Percentiles rank a stretch among this genome's conserved stretches.
phyloP scores from a whole-genome alignment of 2,113 vertebrate genomes.

The Ursus arctos region DNA sequence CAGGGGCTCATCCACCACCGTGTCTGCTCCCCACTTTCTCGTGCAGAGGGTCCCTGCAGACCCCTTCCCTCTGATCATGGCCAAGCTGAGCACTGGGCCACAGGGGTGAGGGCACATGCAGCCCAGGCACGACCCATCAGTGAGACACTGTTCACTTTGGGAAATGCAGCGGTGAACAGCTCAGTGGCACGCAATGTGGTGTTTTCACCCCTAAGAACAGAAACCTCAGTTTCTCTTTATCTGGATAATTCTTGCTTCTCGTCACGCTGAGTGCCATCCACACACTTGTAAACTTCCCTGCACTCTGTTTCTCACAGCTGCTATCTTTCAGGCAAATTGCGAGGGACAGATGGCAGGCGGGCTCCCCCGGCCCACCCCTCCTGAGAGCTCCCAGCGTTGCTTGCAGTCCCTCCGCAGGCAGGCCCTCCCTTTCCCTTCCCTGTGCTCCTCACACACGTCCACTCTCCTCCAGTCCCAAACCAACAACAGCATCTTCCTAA shows the following conservation, averaged over 20 bases:
- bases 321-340: rapidly evolving
- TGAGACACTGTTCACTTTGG: background rate
- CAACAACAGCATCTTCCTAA: background rate
- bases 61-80: too few species aligned
- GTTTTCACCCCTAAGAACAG: too few species aligned
- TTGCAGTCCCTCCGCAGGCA: background rate
- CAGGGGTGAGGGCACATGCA: background rate
- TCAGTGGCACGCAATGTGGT: rapidly evolving
- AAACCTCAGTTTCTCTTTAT: background rate
- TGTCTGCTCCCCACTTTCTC: background rate
- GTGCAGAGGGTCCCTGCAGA: background rate
- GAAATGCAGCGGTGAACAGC: rapidly evolving
- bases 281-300: background rate
- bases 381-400: background rate
- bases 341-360: too few species aligned
- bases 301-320: rapidly evolving
- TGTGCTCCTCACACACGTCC: background rate
- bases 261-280: background rate
- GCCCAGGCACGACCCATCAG: rapidly evolving
- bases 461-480: background rate
- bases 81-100: background rate
- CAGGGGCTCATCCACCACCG: background rate
- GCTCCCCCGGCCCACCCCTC: too few species aligned
- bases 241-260: background rate
- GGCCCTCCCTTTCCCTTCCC: background rate